These are phyloP conservation scores for Capitulum mitella DNA, from an alignment of 2,888 invertebrate species.

Conservation along the genomic window DNA sequence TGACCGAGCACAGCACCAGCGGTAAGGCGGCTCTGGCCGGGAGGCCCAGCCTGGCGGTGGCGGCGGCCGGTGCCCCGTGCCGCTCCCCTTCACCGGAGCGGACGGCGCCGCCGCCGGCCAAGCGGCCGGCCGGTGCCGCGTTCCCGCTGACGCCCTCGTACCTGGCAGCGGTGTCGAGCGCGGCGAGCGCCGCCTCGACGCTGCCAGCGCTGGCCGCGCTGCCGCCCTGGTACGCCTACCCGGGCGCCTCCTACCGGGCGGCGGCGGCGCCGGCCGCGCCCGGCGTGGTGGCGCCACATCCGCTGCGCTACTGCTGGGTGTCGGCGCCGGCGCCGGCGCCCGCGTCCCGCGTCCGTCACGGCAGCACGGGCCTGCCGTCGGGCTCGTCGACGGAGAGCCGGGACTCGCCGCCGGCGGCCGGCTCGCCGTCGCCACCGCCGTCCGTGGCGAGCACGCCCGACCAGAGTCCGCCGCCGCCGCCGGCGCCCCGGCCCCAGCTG, in stretches of 20 bases:
- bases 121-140: neutral
- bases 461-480: neutral
- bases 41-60: no score
- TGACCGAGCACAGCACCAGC: conserved; percentile 63
- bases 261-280: neutral
- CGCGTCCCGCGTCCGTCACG: conserved; percentile 26
- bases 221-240: neutral
- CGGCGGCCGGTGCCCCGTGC: neutral
- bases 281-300: conserved; percentile 7
- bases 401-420: conserved; percentile 25
- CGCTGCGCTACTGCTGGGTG: conserved; percentile 20
- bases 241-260: neutral
- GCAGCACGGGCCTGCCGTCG: conserved; percentile 31
- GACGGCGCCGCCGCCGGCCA: neutral
- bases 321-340: conserved; percentile 25
- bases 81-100: neutral
- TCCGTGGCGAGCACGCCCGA: neutral
- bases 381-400: conserved; percentile 26
- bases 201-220: neutral
- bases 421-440: neutral
- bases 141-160: neutral
- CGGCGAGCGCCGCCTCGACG: neutral
- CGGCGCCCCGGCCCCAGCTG: neutral
- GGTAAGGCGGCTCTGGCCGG: no score
- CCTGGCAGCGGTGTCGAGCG: conserved; percentile 17